Percentiles rank a stretch among this genome's conserved stretches.
phyloP scores from a whole-genome alignment of 2,888 invertebrate species.

The Archaeoteleia sp. region DNA sequence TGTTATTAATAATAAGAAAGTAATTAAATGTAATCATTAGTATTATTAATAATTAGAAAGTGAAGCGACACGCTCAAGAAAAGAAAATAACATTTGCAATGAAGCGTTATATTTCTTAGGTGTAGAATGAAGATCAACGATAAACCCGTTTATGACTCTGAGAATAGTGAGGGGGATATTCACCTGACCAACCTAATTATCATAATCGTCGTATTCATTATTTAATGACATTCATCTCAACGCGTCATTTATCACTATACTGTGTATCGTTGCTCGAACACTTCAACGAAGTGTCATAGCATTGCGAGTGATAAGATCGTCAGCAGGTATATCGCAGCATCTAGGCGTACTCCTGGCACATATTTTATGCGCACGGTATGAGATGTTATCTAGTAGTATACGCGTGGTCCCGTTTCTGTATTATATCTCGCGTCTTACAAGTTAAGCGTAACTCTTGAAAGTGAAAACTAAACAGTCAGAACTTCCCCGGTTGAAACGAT shows the following conservation, averaged over 20 bases:
- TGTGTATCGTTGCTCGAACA: conserved; percentile 9
- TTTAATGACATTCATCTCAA: conserved; percentile 31
- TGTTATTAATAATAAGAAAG: too few species aligned
- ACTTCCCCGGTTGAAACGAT: conserved; percentile 28
- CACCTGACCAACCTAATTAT: conserved; percentile 29
- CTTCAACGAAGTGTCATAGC: conserved; percentile 23
- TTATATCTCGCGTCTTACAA: conserved; percentile 37
- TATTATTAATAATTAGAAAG: too few species aligned
- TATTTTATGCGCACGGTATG: conserved; percentile 40
- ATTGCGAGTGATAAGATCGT: conserved; percentile 29
- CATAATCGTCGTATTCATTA: conserved; percentile 38
- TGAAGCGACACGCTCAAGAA: too few species aligned
- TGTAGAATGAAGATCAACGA: too few species aligned
- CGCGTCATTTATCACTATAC: conserved; percentile 30
- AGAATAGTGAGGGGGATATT: conserved; percentile 1
- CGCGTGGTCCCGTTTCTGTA: conserved; percentile 33
- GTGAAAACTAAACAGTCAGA: conserved; percentile 37
- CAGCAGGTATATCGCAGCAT: too few species aligned
- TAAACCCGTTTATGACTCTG: too few species aligned
- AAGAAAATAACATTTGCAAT: too few species aligned
- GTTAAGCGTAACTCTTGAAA: conserved; percentile 31
- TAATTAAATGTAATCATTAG: too few species aligned
- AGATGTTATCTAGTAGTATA: conserved; percentile 42
- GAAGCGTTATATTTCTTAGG: too few species aligned
- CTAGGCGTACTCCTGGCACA: conserved; percentile 39